A percentile compares a stretch with the other conserved stretches of the same genome.
phyloP scores from a whole-genome alignment of 2,888 invertebrate genomes.

The Eilema sororculum region DNA sequence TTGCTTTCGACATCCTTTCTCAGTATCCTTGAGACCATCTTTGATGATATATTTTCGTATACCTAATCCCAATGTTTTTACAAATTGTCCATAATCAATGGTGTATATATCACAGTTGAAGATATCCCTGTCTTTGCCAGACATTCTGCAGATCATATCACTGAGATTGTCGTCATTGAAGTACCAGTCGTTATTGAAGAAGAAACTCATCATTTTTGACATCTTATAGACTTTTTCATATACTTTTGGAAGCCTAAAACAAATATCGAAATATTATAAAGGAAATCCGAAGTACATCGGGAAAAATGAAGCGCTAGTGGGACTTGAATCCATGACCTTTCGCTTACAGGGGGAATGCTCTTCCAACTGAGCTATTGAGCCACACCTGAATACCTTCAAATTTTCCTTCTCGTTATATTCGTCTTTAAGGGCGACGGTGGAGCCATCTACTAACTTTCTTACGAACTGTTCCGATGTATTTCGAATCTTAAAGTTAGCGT shows the following conservation, averaged over 20 bases:
- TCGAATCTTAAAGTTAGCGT: too few relatives aligned
- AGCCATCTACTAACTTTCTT: too few relatives aligned
- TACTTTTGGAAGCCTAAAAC: slow-evolving; percentile 48
- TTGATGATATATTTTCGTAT: slow-evolving; percentile 53
- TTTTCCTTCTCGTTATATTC: too few relatives aligned
- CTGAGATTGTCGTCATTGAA: slow-evolving; percentile 45
- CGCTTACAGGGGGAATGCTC: too few relatives aligned
- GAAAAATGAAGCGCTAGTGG: too few relatives aligned
- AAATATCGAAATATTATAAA: neutral
- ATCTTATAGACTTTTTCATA: slow-evolving; percentile 47
- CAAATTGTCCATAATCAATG: slow-evolving; percentile 47
- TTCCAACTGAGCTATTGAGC: too few relatives aligned
- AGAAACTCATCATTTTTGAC: slow-evolving; percentile 36
- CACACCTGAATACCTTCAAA: too few relatives aligned
- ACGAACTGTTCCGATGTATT: too few relatives aligned
- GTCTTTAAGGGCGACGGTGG: too few relatives aligned
- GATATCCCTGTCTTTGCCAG: slow-evolving; percentile 42
- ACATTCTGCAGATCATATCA: slow-evolving; percentile 28
- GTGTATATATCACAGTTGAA: slow-evolving; percentile 51
- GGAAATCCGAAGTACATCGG: too few relatives aligned
- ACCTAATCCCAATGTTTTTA: slow-evolving; percentile 48
- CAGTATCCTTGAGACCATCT: slow-evolving; percentile 36
- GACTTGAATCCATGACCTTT: too few relatives aligned
- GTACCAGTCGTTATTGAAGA: slow-evolving; percentile 46
- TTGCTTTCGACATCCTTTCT: neutral